These are phyloP conservation scores for Tragopan temminckii DNA, from an alignment of 2,797 vertebrate genomes.

Conservation along the genomic window DNA sequence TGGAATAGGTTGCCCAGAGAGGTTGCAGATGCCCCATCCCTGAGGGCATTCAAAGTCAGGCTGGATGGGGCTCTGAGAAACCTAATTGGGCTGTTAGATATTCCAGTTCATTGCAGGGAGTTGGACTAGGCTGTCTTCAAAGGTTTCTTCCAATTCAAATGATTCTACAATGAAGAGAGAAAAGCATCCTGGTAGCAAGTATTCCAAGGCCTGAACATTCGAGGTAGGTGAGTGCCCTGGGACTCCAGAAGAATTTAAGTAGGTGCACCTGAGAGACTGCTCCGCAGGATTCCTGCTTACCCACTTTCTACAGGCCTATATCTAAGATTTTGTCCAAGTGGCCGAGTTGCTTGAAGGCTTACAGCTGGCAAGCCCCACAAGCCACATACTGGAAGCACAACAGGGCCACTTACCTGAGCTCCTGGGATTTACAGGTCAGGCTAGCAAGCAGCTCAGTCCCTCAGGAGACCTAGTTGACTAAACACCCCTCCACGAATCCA, in stretches of 20 bases:
- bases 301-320: neutral
- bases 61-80: too few species aligned
- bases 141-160: too few species aligned
- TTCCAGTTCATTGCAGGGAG: too few species aligned
- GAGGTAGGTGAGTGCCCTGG: neutral
- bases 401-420: neutral
- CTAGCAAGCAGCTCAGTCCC: neutral
- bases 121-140: too few species aligned
- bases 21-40: too few species aligned
- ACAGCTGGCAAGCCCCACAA: neutral
- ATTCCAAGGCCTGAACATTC: neutral
- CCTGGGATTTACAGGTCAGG: neutral
- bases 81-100: too few species aligned
- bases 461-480: neutral
- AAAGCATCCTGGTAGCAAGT: neutral
- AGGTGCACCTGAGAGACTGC: neutral
- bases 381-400: neutral
- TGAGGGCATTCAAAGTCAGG: too few species aligned
- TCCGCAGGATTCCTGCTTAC: neutral
- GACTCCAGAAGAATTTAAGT: neutral
- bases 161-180: neutral
- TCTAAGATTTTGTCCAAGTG: neutral
- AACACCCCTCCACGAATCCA: neutral
- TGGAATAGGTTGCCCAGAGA: too few species aligned
- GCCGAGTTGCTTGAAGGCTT: neutral